Base-by-base conservation (phyloP, 1,140 invertebrate species). In the Drosophila repleta region DNA sequence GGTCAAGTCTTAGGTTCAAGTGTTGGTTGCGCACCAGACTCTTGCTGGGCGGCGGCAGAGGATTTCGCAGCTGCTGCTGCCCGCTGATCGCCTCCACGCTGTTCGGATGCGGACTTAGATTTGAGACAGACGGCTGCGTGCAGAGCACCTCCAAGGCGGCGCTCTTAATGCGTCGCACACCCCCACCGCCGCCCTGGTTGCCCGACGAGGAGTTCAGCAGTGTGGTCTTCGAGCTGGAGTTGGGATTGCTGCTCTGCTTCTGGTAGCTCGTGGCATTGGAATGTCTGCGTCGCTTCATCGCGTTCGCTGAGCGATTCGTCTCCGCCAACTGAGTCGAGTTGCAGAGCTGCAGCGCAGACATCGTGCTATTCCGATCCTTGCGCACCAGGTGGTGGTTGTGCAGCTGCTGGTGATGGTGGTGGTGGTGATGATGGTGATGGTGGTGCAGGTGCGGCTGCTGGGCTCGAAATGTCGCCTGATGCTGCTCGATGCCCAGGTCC, bases 31-130 rank as follows among this genome's bases (percentile, higher is more conserved):
- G 91, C 15, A 94, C 94, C 20, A 95, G 90, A 79, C 93, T 93
- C 69, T 94, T 94, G 78, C 94, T 95, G 24, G 94, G 94, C 21
- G 94, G 94, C 20, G 94, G 94, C 68, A 95, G 92, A 4, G 94
- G 93, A 89, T 94, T 94, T 24, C 93, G 93, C 39, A 94, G 90
- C 65, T 93, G 92, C 73, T 94, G 94, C 77, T 94, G 93, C 2
- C 94, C 94, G 24, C 94, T 94, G 17, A 95, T 95, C 0, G 94
- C 94, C 80, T 95, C 94, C 6, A 94, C 94, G 83, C 94, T 95
- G 72, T 95, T 95, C 2, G 94, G 94, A 92, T 95, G 94, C 4
- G 94, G 93, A 24, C 93, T 93, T 65, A 95, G 90, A 87, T 94
- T 94, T 15, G 93, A 94, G 15, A 94, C 93, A 46, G 94, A 93